phyloP scores from a whole-genome alignment of 30 jellyfish, hydroid and myxozoan species.

The Aurelia coerulea region DNA sequence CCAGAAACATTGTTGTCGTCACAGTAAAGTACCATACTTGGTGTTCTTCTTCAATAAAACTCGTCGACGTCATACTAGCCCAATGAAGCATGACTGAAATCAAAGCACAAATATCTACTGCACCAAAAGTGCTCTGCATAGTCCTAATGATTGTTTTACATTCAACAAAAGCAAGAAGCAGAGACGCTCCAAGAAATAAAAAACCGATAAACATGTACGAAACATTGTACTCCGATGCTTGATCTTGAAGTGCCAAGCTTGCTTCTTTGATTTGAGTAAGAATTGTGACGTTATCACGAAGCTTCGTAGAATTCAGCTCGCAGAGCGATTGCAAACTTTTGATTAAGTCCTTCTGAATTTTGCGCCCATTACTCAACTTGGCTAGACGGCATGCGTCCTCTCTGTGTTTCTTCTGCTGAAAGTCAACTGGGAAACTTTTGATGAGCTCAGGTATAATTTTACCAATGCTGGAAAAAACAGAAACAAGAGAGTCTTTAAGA shows the following conservation, averaged over 20 bases:
- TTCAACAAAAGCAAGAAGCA: neutral
- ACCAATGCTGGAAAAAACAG: neutral
- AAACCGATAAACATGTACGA: conserved; percentile 18
- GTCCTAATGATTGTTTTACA: too few relatives aligned
- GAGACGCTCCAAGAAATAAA: conserved; percentile 11
- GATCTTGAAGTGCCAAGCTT: conserved; percentile 14
- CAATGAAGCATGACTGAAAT: too few relatives aligned
- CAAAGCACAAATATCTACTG: too few relatives aligned
- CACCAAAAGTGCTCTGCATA: too few relatives aligned
- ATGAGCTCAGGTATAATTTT: neutral
- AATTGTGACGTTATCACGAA: neutral
- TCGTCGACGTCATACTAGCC: conserved; percentile 52
- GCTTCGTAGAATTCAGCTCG: neutral
- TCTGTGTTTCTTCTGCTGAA: neutral
- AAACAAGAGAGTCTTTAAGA: too few relatives aligned
- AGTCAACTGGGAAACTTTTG: neutral
- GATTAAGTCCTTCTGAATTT: neutral
- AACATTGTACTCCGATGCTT: conserved; percentile 27
- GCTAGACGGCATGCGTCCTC: conserved; percentile 2
- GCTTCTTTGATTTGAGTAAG: neutral
- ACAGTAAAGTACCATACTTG: conserved; percentile 79
- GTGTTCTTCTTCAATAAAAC: conserved; percentile 95
- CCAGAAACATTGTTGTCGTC: conserved; percentile 14
- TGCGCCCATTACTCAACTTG: neutral
- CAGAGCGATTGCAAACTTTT: neutral